Evolutionary conservation across 1,140 invertebrate species (phyloP), one percentile per base, ranked within the genome.

Genomic region (Trachymyrmex cornetzi): DNA sequence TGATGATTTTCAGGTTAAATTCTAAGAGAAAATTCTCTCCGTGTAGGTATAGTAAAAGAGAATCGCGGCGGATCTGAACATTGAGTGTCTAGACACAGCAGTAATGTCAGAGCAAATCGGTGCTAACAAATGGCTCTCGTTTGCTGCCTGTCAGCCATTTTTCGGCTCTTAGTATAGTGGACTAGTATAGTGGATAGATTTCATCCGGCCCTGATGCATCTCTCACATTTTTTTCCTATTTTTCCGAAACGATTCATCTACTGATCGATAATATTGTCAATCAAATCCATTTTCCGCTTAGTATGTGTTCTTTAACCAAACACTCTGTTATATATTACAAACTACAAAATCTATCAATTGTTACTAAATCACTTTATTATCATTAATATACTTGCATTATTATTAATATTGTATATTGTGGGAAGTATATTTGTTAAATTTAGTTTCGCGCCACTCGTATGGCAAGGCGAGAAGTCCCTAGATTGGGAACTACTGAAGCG

Each of bases 101-200:
- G 79, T 64, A 80, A 80, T 27, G 34, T 53, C 63, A 69, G 85
- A 82, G 64, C 88, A 91, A 91, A 79, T 90, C 88, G 80, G 89
- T 86, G 90, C 88, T 93, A 91, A 93, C 92, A 93, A 93, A 93
- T 93, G 92, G 81, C 82, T 84, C 86, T 91, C 91, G 89, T 93
- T 92, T 93, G 90, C 93, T 89, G 89, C 80, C 88, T 91, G 90
- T 90, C 92, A 90, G 89, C 92, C 86, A 92, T 90, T 91, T 92
- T 92, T 91, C 84, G 88, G 77, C 30, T 80, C 81, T 71, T 30
- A 27, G 14, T 30, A 82, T 67, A 88, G 55, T 80, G 61, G 80
- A 86, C 74, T 38, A 88, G 5, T 34, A 34, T 34, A 34, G 30
- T 34, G 30, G 6, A 34, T 34, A 34, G 77, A 75, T 82, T 84